A percentile compares a stretch with the other conserved stretches of the same genome.
phyloP scores from a whole-genome alignment of 2,888 invertebrate species.

The Metopia argyrocephala region DNA sequence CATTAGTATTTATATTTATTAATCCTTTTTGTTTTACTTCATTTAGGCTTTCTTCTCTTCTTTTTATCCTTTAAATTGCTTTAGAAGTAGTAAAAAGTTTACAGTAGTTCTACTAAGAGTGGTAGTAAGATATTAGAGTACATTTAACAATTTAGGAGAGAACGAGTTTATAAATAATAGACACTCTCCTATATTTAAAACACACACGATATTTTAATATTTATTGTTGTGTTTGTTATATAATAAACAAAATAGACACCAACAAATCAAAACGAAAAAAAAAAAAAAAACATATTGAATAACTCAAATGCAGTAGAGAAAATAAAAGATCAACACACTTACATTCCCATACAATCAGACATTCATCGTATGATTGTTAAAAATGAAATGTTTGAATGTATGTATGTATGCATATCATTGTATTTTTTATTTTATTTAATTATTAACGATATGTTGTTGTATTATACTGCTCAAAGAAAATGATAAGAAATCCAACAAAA shows the following conservation, averaged over 20 bases:
- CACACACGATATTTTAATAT: conserved; percentile 25
- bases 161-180: conserved; percentile 6
- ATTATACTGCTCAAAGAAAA: no score
- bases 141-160: background rate
- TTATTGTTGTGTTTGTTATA: background rate
- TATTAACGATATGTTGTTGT: no score
- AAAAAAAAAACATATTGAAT: conserved; percentile 17
- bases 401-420: conserved; percentile 3
- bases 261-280: background rate
- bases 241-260: background rate
- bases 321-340: conserved; percentile 19
- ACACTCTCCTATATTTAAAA: conserved; percentile 35
- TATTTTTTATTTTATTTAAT: no score
- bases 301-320: conserved; percentile 12
- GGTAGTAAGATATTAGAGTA: background rate
- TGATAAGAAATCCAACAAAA: no score
- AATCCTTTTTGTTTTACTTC: no score
- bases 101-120: no score
- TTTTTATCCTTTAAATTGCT: no score
- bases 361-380: conserved; percentile 20
- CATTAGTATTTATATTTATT: conserved; percentile 41
- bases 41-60: no score
- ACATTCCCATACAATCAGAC: conserved; percentile 29
- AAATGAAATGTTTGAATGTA: conserved; percentile 37
- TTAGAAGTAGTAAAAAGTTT: no score